Conservation (phyloP, 2,888 invertebrate species). For the Candidula unifasciata region DNA sequence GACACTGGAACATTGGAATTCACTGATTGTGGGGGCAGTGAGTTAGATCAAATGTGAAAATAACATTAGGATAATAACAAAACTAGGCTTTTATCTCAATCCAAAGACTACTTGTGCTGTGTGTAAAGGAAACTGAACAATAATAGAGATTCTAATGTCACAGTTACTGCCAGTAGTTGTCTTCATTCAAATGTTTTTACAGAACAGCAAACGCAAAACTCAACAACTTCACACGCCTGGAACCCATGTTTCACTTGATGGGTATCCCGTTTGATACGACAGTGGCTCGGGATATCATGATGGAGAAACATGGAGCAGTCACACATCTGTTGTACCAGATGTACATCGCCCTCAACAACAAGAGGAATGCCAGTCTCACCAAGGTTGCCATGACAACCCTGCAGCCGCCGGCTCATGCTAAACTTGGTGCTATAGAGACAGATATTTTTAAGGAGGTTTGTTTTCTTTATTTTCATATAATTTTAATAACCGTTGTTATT, state of each 20-base stretch:
- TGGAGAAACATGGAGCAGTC: constrained; percentile 75
- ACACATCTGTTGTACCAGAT: constrained; percentile 77
- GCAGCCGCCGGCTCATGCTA: constrained; percentile 76
- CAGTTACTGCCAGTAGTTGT: no score
- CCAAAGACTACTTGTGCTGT: no score
- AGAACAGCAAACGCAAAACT: constrained; percentile 77
- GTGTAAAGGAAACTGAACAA: no score
- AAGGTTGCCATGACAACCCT: constrained; percentile 78
- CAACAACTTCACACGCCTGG: constrained; percentile 77
- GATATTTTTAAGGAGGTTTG: constrained; percentile 76
- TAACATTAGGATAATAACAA: no score
- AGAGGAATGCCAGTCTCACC: constrained; percentile 76
- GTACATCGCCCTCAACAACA: constrained; percentile 76
- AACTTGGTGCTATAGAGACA: constrained; percentile 75
- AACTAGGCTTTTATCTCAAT: no score
- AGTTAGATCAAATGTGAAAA: no score
- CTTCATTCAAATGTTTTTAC: constrained; percentile 12
- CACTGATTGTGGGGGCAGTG: no score
- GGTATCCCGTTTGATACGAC: constrained; percentile 78
- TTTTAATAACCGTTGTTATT: no score
- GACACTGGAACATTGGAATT: no score
- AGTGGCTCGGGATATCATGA: constrained; percentile 77
- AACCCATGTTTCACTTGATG: constrained; percentile 75
- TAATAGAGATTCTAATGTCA: no score
- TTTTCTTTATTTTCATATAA: no score